Evolutionary conservation across 2,888 invertebrate species (phyloP), one percentile per base, ranked within the genome.

Genomic region (Luperina nickerlii): DNA sequence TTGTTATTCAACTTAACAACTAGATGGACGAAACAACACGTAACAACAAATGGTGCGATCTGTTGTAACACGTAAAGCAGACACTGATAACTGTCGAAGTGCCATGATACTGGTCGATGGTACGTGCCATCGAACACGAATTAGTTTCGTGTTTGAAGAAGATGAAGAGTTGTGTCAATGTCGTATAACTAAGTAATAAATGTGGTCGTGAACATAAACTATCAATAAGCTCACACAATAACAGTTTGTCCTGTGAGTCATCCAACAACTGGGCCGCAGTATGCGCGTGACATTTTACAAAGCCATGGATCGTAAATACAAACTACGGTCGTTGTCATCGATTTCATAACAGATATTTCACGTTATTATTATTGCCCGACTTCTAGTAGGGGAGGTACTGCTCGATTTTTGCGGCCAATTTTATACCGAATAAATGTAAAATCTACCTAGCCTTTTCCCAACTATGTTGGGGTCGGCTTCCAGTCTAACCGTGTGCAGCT

Each of bases 61-160:
- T 45, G 69, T 24, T 15, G n/a, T 42, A 85, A 85, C 73, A 80
- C 42, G 45, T 32, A 82, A 82, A 82, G 85, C 81, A 63, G 63
- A 82, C 62, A 80, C 20, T 20, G 57, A 51, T 18, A 27, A 32
- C 32, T 51, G 42, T 70, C 65, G n/a, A 78, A 65, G 78, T 81
- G 84, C 78, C 32, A 20, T 38, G 66, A 80, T 45, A 51, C 51
- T n/a, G 45, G 27, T 66, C 38, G 38, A 82, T 51, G 48, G 42
- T 38, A 57, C 18, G 42, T 83, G 69, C 7, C 51, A 48, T 27
- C n/a, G 20, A 48, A 60, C 51, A 70, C 38, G 13, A 15, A 60
- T 66, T 20, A 69, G 6, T 38, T 66, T n/a, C 54, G 45, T 79
- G 79, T 66, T 66, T 38, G 38, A 79, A 62, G 70, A 79, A 38